Percentiles rank a stretch among this genome's conserved stretches.
Evolutionary conservation across 2,888 invertebrate genomes (phyloP).

Genomic region (Sphaerophoria taeniata): DNA sequence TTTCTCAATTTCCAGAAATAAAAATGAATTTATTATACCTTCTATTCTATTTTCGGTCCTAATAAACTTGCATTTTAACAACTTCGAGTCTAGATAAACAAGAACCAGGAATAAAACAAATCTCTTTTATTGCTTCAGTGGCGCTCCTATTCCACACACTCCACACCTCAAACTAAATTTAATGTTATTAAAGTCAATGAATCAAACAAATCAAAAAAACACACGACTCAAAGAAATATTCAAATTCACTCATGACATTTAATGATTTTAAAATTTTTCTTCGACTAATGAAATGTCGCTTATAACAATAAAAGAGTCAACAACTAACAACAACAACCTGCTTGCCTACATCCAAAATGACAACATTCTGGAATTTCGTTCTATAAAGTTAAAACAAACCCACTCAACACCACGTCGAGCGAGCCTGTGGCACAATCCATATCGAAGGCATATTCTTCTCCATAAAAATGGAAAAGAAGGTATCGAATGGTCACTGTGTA

Average conservation of each 20-base stretch:
- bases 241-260: slow-evolving; percentile 18
- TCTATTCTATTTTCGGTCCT: neutral
- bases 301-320: slow-evolving; percentile 25
- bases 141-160: slow-evolving; percentile 1
- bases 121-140: slow-evolving; percentile 3
- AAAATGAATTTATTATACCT: neutral
- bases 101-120: neutral
- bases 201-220: neutral
- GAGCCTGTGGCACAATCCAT: neutral
- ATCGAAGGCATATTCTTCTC: neutral
- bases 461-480: slow-evolving; percentile 9
- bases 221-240: too few species aligned
- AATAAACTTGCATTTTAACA: too few species aligned
- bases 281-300: slow-evolving; percentile 32
- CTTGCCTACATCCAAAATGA: slow-evolving; percentile 7
- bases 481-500: neutral
- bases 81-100: neutral
- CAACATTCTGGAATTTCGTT: slow-evolving; percentile 23
- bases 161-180: neutral
- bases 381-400: slow-evolving; percentile 17
- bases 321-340: neutral
- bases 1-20: too few species aligned
- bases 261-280: slow-evolving; percentile 22
- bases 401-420: slow-evolving; percentile 19
- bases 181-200: slow-evolving; percentile 8